These are phyloP conservation scores for Synanthedon myopaeformis DNA, from an alignment of 2,888 invertebrate species.

Conservation along the genomic window DNA sequence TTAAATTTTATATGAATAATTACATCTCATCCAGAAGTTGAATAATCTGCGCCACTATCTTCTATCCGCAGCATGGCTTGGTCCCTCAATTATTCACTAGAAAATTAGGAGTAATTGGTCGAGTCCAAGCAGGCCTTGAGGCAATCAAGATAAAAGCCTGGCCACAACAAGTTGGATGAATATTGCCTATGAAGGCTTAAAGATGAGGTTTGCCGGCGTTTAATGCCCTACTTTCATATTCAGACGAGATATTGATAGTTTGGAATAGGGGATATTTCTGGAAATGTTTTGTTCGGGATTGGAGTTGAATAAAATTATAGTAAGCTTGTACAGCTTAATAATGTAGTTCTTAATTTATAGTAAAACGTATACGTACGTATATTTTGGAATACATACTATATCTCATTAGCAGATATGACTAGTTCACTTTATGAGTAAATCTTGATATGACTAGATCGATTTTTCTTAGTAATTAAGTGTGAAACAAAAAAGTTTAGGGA, in stretches of 20 bases:
- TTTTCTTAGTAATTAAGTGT: too few relatives aligned
- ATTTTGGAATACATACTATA: too few relatives aligned
- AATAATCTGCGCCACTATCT: neutral
- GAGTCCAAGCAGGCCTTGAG: slow-evolving; percentile 15
- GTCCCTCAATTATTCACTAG: slow-evolving; percentile 35
- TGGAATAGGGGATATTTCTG: neutral
- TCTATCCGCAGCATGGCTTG: neutral
- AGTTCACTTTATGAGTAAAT: too few relatives aligned
- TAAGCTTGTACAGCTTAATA: too few relatives aligned
- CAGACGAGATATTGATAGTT: neutral
- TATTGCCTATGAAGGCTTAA: slow-evolving; percentile 8
- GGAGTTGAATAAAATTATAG: too few relatives aligned
- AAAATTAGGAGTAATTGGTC: slow-evolving; percentile 41
- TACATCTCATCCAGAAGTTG: neutral
- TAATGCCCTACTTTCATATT: neutral
- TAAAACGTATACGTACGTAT: too few relatives aligned
- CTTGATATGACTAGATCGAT: too few relatives aligned
- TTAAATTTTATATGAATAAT: neutral
- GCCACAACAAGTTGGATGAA: slow-evolving; percentile 6
- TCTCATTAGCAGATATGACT: too few relatives aligned
- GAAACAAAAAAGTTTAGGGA: too few relatives aligned
- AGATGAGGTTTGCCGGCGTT: slow-evolving; percentile 3
- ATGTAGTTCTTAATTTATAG: too few relatives aligned
- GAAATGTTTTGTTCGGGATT: too few relatives aligned
- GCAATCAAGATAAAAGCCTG: slow-evolving; percentile 47